Conservation (phyloP, 2,113 vertebrate species). For the Barnardius zonarius region DNA sequence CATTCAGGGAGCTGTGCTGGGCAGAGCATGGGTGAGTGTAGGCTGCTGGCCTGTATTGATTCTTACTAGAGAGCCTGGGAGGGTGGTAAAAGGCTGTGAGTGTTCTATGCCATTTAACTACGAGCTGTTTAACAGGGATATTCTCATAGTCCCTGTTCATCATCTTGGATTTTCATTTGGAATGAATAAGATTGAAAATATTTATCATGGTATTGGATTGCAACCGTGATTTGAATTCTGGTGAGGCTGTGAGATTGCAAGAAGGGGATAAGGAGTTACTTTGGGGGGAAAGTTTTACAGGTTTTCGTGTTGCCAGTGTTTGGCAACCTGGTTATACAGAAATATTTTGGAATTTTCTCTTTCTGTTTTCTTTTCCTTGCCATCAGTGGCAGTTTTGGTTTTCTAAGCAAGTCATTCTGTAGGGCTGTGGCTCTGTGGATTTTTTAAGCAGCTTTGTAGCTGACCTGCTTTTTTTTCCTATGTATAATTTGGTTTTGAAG, state of each 20-base stretch:
- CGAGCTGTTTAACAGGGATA: fast-evolving
- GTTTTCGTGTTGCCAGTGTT: background rate
- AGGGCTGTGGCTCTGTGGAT: background rate
- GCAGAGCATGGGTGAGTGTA: background rate
- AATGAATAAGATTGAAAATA: background rate
- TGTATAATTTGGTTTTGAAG: background rate
- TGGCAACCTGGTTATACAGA: background rate
- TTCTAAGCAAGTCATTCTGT: background rate
- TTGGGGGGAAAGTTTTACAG: background rate
- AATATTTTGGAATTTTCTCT: background rate
- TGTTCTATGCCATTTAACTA: fast-evolving
- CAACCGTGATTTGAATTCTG: background rate
- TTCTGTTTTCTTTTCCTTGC: background rate
- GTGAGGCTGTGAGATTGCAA: background rate
- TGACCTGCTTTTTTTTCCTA: background rate
- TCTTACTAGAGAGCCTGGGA: background rate
- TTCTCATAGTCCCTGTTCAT: background rate
- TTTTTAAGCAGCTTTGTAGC: background rate
- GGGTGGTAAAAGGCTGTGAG: fast-evolving
- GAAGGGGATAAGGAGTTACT: background rate
- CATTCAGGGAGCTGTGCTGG: fast-evolving
- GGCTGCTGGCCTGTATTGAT: fast-evolving
- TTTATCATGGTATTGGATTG: no score
- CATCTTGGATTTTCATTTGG: background rate
- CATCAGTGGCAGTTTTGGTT: background rate